phyloP scores from a whole-genome alignment of 2,113 vertebrate species.

The Hippocampus comes region DNA sequence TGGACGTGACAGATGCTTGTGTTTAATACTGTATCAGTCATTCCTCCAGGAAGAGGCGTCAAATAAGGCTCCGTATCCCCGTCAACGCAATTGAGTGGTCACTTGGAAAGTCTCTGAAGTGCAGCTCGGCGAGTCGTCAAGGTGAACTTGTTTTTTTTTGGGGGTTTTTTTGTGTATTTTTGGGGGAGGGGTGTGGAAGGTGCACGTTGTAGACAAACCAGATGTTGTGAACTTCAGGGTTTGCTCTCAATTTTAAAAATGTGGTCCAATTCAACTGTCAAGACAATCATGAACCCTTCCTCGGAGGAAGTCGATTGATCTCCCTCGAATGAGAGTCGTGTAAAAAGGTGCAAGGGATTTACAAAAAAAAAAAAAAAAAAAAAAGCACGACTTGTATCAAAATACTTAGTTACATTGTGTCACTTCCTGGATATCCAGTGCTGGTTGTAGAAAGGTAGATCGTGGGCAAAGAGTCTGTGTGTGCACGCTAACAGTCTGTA shows the following conservation, averaged over 20 bases:
- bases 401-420: conserved; percentile 41
- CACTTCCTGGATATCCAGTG: conserved; percentile 55
- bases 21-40: conserved; percentile 47
- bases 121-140: conserved; percentile 38
- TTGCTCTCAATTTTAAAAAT: conserved; percentile 13
- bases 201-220: conserved; percentile 13
- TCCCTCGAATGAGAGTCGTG: conserved; percentile 40
- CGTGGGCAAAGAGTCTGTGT: conserved; percentile 28
- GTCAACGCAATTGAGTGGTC: conserved; percentile 49
- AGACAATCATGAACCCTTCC: conserved; percentile 26
- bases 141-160: conserved; percentile 14
- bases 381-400: conserved; percentile 37
- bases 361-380: conserved; percentile 13
- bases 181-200: conserved; percentile 1
- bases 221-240: conserved; percentile 16
- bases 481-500: conserved; percentile 66
- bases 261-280: conserved; percentile 30
- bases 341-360: conserved; percentile 20
- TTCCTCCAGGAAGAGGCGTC: conserved; percentile 48
- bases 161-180: conserved; percentile 10
- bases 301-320: conserved; percentile 21
- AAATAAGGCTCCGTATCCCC: conserved; percentile 50
- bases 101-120: conserved; percentile 42
- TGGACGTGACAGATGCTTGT: conserved; percentile 28
- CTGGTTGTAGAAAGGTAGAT: conserved; percentile 54